Conservation (phyloP, 2,888 invertebrate genomes). For the Rambutsinella grinnellia region DNA sequence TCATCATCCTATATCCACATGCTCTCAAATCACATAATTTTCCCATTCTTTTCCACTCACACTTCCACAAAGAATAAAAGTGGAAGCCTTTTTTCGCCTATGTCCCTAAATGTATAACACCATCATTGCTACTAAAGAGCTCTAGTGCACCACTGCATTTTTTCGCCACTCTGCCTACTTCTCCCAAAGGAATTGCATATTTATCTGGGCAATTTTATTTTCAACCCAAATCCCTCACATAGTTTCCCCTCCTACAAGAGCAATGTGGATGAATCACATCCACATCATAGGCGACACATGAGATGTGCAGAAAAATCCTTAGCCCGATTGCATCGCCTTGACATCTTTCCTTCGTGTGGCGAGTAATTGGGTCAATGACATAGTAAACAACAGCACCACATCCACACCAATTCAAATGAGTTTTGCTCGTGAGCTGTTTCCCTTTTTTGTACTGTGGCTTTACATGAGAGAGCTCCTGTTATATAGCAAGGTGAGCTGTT, state of each 20-base stretch:
- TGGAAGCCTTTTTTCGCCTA: slow-evolving; percentile 19
- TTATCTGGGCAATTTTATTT: neutral
- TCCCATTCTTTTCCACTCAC: slow-evolving; percentile 1
- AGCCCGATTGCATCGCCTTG: slow-evolving; percentile 63
- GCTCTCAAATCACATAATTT: too few relatives aligned
- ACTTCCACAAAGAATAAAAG: slow-evolving; percentile 12
- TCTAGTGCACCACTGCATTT: too few relatives aligned
- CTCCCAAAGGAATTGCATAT: neutral
- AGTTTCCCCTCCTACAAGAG: slow-evolving; percentile 8
- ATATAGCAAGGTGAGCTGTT: slow-evolving; percentile 45
- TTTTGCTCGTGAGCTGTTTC: neutral
- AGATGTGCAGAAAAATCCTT: slow-evolving; percentile 53
- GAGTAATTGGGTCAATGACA: slow-evolving; percentile 67
- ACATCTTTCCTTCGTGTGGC: slow-evolving; percentile 65
- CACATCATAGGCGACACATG: slow-evolving; percentile 21
- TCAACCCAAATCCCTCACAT: slow-evolving; percentile 15
- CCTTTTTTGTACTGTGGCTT: neutral
- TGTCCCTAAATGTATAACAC: too few relatives aligned
- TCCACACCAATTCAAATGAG: slow-evolving; percentile 5
- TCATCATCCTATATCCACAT: slow-evolving; percentile 3
- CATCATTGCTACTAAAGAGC: too few relatives aligned
- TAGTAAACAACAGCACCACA: slow-evolving; percentile 31
- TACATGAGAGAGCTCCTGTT: neutral
- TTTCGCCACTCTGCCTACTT: too few relatives aligned
- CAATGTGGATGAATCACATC: neutral